Conservation (phyloP, 2,888 invertebrate species). For the Caenorhabditis sp. region DNA sequence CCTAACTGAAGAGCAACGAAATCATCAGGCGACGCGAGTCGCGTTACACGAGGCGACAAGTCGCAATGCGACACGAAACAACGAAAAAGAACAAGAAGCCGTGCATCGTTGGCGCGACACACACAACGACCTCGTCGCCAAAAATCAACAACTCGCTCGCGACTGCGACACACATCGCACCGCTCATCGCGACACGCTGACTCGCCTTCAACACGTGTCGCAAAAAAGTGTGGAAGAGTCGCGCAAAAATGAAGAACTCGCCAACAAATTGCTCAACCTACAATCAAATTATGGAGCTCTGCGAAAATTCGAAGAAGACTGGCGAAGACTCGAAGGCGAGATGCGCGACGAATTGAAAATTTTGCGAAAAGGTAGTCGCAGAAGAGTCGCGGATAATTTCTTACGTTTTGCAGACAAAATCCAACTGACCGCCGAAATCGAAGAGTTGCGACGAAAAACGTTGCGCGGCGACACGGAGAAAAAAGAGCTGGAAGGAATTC, state of each 20-base stretch:
- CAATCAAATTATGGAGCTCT: conserved; percentile 28
- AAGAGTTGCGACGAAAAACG: conserved; percentile 42
- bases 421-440: conserved; percentile 47
- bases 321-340: conserved; percentile 49
- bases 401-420: conserved; percentile 43
- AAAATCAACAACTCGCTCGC: conserved; percentile 16
- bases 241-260: conserved; percentile 35
- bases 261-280: conserved; percentile 23
- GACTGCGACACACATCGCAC: conserved; percentile 30
- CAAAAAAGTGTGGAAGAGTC: conserved; percentile 32
- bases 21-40: neutral
- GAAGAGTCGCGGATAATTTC: too few species aligned
- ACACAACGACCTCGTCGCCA: conserved; percentile 17
- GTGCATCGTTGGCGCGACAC: conserved; percentile 16
- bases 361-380: conserved; percentile 38
- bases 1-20: neutral
- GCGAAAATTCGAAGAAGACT: conserved; percentile 48
- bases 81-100: neutral
- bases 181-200: conserved; percentile 30
- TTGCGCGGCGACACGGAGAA: conserved; percentile 45
- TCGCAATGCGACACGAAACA: neutral
- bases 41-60: neutral
- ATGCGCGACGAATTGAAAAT: conserved; percentile 54
- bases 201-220: too few species aligned
- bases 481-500: conserved; percentile 47